Evolutionary conservation across 1,140 invertebrate genomes (phyloP), one percentile per base, ranked within the genome.

Genomic region (Brachionus koreanus): DNA sequence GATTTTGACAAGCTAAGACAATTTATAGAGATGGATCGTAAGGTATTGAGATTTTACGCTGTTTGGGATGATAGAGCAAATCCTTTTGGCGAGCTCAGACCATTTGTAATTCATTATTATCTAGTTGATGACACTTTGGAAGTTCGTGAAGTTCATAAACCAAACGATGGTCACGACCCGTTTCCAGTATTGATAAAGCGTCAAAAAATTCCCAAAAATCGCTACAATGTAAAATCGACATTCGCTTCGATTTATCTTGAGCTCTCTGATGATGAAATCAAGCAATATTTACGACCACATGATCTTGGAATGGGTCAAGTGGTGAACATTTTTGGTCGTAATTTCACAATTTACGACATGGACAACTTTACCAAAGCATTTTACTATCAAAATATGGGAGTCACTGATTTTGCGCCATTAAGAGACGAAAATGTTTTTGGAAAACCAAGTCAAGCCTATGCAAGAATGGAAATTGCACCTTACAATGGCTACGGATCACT

Each of bases 401-500:
- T 88, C 79, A 86, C 87, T 72, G 85, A 91, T 85, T 88, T 90
- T 87, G 65, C 83, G 39, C 63, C 87, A 29, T 84, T 89, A 35
- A 87, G 88, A 82, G 85, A 39, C n/a, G 35, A 63, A 82, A 72
- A 83, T 33, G 25, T 63, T 33, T n/a, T 37, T 13, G 63, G 75
- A 6, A 35, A 10, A 12, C 16, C 82, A 83, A 72, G 35, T 82
- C 25, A 86, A 85, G 79, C 83, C 85, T 74, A 74, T 87, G 49
- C 85, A 86, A 29, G 87, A 88, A 84, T 89, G 88, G 88, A 89
- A 85, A 87, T 89, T 82, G 94, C 95, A 10, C 94, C 94, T 0
- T 95, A 94, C 90, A 95, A 95, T 86, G 94, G 94, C 5, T 94
- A 92, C 88, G 95, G 95, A 5, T 91, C 91, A 0, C 92, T 93